Conservation (phyloP, 2,797 vertebrate genomes). For the Molossus alvarezi region DNA sequence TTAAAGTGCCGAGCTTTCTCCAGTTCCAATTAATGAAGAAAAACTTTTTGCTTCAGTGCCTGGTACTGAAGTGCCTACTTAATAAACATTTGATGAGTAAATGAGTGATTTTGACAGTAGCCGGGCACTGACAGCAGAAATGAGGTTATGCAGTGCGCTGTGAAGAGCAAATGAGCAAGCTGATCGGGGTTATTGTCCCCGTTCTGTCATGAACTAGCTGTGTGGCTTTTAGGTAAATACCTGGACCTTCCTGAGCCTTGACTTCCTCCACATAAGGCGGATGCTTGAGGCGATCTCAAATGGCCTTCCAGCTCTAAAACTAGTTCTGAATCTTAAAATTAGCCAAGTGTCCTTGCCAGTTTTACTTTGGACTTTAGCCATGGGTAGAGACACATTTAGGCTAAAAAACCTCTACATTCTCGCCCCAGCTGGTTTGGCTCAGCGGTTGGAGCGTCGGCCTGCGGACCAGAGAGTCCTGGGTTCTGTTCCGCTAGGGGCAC, state of each 20-base stretch:
- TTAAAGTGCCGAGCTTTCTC: conserved; percentile 38
- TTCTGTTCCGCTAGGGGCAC: no score
- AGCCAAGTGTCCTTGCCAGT: neutral
- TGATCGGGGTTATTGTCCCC: neutral
- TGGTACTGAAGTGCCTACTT: neutral
- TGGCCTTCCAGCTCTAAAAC: neutral
- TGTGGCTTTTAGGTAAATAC: neutral
- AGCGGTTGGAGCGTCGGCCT: no score
- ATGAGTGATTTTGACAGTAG: conserved; percentile 53
- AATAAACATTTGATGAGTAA: conserved; percentile 46
- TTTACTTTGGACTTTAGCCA: neutral
- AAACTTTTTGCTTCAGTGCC: conserved; percentile 44
- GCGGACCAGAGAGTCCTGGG: no score
- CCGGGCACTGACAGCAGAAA: conserved; percentile 1
- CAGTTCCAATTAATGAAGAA: conserved; percentile 38
- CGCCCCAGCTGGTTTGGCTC: no score
- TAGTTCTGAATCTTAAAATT: neutral
- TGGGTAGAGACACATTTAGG: neutral
- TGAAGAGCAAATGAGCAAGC: neutral
- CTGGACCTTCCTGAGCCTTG: neutral
- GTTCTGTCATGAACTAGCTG: neutral
- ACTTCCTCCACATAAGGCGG: neutral
- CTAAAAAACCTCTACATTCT: neutral
- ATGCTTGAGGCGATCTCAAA: neutral
- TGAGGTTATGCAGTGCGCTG: neutral